Conservation (phyloP, 2,113 vertebrate species). For the Leptodactylus fuscus region DNA sequence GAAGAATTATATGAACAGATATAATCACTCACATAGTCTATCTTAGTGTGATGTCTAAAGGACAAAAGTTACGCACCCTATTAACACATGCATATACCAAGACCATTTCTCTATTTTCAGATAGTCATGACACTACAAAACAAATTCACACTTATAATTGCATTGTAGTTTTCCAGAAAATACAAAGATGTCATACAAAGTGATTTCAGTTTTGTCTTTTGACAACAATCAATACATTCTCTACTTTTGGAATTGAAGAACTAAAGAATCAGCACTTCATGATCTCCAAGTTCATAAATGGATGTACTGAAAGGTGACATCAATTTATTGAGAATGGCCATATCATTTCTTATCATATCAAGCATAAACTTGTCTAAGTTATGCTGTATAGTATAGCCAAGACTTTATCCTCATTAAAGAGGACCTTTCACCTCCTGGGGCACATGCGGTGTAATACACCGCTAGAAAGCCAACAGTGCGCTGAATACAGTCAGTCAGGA, state of each 20-base stretch:
- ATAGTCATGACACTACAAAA: not conserved
- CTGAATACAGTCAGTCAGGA: no score
- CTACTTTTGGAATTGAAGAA: not conserved
- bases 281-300: not conserved
- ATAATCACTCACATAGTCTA: not conserved
- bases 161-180: slow-evolving; percentile 7
- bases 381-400: not conserved
- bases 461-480: no score
- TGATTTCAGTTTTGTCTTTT: slow-evolving; percentile 1
- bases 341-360: not conserved
- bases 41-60: not conserved
- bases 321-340: not conserved
- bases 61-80: not conserved
- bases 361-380: not conserved
- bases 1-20: not conserved
- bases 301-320: not conserved
- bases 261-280: not conserved
- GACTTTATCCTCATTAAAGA: no score
- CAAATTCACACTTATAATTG: slow-evolving; percentile 48
- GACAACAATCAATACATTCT: slow-evolving; percentile 1
- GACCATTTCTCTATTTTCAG: not conserved
- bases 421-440: no score
- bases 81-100: slow-evolving; percentile 14
- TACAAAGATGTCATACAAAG: slow-evolving; percentile 22
- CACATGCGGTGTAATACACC: no score